phyloP scores from a whole-genome alignment of 2,888 invertebrate species.

The Pheosia tremula region DNA sequence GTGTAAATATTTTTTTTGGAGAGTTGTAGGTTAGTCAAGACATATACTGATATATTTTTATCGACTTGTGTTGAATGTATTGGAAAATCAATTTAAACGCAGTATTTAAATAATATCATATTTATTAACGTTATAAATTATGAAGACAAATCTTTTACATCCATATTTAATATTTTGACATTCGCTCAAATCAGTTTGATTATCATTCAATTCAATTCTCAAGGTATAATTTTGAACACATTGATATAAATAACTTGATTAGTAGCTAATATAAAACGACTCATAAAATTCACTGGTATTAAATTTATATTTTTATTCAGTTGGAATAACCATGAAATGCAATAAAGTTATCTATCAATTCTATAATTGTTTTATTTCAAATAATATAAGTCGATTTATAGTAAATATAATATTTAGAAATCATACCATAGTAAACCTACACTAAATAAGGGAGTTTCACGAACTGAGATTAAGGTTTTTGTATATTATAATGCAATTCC shows the following conservation, averaged over 20 bases:
- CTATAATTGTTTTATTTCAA: too few species aligned
- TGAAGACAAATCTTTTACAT: constrained; percentile 37
- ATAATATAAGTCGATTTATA: constrained; percentile 20
- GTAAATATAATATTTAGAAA: constrained; percentile 16
- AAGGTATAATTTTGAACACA: constrained; percentile 50
- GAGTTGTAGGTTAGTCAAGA: too few species aligned
- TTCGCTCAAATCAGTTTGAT: constrained; percentile 35
- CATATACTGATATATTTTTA: too few species aligned
- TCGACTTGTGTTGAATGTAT: neutral
- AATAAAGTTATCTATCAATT: constrained; percentile 9
- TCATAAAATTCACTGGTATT: neutral
- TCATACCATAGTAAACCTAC: constrained; percentile 20
- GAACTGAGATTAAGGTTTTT: constrained; percentile 29
- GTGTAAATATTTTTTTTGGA: too few species aligned
- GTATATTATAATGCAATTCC: constrained; percentile 19
- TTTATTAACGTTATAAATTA: constrained; percentile 38
- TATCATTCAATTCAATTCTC: constrained; percentile 35
- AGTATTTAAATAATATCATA: constrained; percentile 29
- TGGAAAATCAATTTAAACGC: constrained; percentile 18
- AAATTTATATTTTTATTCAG: neutral
- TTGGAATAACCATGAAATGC: neutral
- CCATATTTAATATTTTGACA: constrained; percentile 33
- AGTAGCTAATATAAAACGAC: constrained; percentile 11
- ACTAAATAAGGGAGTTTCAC: constrained; percentile 21
- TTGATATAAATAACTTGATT: constrained; percentile 40